These are phyloP conservation scores for Cryptoblepharus egeriae DNA, from an alignment of 2,797 vertebrate species.

Conservation along the genomic window DNA sequence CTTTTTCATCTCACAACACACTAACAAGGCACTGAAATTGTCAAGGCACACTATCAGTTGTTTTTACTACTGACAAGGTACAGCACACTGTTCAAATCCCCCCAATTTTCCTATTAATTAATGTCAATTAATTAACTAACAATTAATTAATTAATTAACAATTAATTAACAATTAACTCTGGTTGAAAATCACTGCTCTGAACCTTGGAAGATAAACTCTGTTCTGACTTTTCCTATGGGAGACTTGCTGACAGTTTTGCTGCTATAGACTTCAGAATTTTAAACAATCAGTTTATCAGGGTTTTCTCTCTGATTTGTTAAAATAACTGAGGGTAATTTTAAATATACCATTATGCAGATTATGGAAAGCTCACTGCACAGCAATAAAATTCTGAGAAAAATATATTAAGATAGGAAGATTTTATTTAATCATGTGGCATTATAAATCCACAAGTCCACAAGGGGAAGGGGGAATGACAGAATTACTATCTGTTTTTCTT, in stretches of 20 bases:
- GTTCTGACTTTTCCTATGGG: background rate
- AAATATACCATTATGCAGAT: background rate
- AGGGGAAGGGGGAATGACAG: background rate
- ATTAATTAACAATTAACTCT: too few species aligned
- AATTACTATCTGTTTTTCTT: background rate
- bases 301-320: constrained; percentile 6
- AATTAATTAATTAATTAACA: too few species aligned
- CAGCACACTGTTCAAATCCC: too few species aligned
- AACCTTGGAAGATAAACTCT: background rate
- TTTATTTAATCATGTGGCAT: background rate
- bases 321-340: background rate
- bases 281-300: background rate
- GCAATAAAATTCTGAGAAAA: background rate
- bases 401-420: background rate
- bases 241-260: background rate
- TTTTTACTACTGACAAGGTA: too few species aligned
- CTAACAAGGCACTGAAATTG: too few species aligned
- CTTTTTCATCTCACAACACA: too few species aligned
- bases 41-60: too few species aligned
- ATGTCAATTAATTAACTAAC: too few species aligned
- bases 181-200: too few species aligned
- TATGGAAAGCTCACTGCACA: background rate
- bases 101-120: too few species aligned
- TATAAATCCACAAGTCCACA: background rate
- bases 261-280: background rate